Evolutionary conservation across 2,113 vertebrate species (phyloP).

Genomic region (Rhea pennata): DNA sequence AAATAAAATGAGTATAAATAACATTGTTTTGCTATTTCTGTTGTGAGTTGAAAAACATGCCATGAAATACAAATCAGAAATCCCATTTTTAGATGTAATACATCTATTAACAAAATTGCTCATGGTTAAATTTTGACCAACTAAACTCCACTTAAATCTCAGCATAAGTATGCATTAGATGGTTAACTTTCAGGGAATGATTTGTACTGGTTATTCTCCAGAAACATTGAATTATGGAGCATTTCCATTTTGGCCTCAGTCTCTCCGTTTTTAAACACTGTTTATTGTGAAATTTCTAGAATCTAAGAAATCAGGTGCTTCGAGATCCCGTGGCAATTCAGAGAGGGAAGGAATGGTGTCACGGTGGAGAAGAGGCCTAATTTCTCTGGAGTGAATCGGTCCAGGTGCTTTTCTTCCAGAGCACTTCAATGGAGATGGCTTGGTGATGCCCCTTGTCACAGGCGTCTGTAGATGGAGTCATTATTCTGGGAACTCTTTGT

Average conservation of each 20-base stretch:
- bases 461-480: not conserved
- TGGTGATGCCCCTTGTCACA: not conserved
- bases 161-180: not conserved
- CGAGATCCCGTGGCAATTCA: not conserved
- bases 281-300: not conserved
- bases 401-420: not conserved
- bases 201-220: not conserved
- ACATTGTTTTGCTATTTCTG: not conserved
- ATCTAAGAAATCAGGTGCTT: not conserved
- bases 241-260: not conserved
- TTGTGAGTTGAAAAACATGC: not conserved
- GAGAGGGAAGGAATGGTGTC: not conserved
- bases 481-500: fast-evolving
- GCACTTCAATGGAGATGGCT: too few species aligned
- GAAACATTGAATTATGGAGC: not conserved
- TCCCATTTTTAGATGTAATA: not conserved
- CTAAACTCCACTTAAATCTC: not conserved
- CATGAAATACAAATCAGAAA: not conserved
- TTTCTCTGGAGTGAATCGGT: not conserved
- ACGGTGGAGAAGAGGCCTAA: not conserved
- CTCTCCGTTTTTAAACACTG: not conserved
- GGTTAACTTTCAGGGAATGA: not conserved
- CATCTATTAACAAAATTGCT: not conserved
- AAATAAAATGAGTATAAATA: slow-evolving; percentile 2
- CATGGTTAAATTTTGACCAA: not conserved